These are phyloP conservation scores for Suricata suricatta DNA, from an alignment of 2,113 vertebrate genomes.

Conservation along the genomic window DNA sequence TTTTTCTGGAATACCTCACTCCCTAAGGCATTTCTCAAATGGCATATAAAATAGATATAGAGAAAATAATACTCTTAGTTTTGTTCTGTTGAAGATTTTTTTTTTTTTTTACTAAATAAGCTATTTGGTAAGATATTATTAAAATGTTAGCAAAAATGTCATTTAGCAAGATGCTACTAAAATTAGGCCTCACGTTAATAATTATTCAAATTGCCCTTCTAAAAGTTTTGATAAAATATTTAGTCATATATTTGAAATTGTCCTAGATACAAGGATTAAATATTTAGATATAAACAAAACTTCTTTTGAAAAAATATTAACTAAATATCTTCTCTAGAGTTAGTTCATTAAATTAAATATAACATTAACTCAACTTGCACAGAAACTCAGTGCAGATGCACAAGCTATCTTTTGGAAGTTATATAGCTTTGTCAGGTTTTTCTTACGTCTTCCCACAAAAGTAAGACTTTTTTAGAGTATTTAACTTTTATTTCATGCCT, in stretches of 20 bases:
- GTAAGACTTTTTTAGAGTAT: neutral
- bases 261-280: neutral
- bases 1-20: neutral
- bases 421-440: neutral
- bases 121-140: neutral
- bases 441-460: neutral
- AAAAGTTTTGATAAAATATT: neutral
- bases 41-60: neutral
- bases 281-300: neutral
- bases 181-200: neutral
- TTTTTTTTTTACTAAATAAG: neutral
- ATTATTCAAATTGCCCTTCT: neutral
- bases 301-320: neutral
- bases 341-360: neutral
- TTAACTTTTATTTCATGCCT: neutral
- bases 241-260: neutral
- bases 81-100: neutral
- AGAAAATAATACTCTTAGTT: neutral
- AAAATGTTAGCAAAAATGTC: neutral
- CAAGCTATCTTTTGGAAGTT: neutral
- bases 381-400: neutral
- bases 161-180: neutral
- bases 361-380: neutral
- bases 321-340: neutral
- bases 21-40: neutral